A percentile compares a stretch with the other conserved stretches of the same genome.
These are phyloP conservation scores for Gambusia yucatana DNA, from an alignment of 2,797 vertebrate genomes.

Conservation along the genomic window DNA sequence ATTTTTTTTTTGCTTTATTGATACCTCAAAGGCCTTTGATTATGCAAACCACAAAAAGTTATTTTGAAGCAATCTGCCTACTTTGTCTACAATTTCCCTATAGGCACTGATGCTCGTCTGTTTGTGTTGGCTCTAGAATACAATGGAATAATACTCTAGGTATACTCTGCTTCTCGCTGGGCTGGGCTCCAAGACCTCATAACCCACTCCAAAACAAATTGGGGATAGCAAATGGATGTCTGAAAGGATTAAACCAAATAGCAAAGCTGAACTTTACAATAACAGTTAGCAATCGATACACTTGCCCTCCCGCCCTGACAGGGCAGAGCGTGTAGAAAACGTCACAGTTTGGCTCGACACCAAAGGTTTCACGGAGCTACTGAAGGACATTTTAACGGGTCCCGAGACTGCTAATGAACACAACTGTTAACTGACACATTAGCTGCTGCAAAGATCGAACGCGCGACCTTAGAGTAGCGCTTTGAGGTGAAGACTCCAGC, in stretches of 20 bases:
- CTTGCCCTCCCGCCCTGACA: neutral
- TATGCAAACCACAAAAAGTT: neutral
- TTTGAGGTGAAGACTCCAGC: neutral
- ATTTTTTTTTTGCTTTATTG: too few relatives aligned
- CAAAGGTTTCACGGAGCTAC: constrained; percentile 20
- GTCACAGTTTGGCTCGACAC: constrained; percentile 38
- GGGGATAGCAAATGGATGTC: constrained; percentile 11
- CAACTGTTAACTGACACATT: constrained; percentile 61
- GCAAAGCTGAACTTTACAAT: constrained; percentile 28
- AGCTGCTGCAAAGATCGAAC: constrained; percentile 50
- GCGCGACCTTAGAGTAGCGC: constrained; percentile 48
- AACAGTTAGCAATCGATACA: constrained; percentile 30
- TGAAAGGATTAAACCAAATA: constrained; percentile 19
- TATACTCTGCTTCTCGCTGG: neutral
- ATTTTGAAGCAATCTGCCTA: neutral
- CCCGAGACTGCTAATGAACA: constrained; percentile 56
- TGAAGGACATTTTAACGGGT: constrained; percentile 60
- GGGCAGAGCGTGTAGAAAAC: constrained; percentile 29
- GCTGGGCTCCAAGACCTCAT: constrained; percentile 2
- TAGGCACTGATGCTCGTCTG: neutral
- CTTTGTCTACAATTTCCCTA: neutral
- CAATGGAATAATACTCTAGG: neutral
- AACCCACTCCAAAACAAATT: constrained; percentile 10
- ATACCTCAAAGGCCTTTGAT: too few relatives aligned
- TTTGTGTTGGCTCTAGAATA: neutral